These are phyloP conservation scores for Microcebus lehilahytsara DNA, from an alignment of 2,113 vertebrate genomes.

Conservation along the genomic window DNA sequence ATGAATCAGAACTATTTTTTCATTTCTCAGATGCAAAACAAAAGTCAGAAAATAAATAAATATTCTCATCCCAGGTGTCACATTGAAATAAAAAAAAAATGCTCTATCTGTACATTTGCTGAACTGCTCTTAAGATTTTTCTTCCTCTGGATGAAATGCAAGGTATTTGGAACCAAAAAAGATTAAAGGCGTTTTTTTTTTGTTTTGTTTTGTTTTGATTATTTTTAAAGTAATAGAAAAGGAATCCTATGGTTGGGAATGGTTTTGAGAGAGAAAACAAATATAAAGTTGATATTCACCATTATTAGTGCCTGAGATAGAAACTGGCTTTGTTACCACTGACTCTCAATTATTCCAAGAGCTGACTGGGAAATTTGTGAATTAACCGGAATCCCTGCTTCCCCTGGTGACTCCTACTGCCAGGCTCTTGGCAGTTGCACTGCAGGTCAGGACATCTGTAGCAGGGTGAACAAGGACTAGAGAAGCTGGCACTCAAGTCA, in stretches of 20 bases:
- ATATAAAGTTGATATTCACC: neutral
- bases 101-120: slow-evolving; percentile 12
- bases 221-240: slow-evolving; percentile 56
- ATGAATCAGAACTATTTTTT: slow-evolving; percentile 47
- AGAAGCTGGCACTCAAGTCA: neutral
- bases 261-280: neutral
- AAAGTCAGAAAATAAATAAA: slow-evolving; percentile 34
- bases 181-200: neutral
- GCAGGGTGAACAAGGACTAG: neutral
- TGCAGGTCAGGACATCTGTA: neutral
- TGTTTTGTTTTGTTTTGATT: neutral
- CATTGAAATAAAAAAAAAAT: neutral
- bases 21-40: slow-evolving; percentile 30
- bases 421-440: neutral
- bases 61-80: slow-evolving; percentile 29
- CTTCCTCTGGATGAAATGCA: slow-evolving; percentile 46
- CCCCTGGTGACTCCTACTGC: neutral
- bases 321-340: slow-evolving; percentile 40
- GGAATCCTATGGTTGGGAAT: neutral
- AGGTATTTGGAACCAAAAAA: neutral
- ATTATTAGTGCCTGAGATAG: neutral
- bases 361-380: neutral
- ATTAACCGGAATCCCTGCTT: neutral
- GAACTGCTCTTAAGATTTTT: slow-evolving; percentile 38
- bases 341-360: neutral